These are phyloP conservation scores for Hylyphantes graminicola DNA, from an alignment of 1,140 invertebrate species.

Conservation along the genomic window DNA sequence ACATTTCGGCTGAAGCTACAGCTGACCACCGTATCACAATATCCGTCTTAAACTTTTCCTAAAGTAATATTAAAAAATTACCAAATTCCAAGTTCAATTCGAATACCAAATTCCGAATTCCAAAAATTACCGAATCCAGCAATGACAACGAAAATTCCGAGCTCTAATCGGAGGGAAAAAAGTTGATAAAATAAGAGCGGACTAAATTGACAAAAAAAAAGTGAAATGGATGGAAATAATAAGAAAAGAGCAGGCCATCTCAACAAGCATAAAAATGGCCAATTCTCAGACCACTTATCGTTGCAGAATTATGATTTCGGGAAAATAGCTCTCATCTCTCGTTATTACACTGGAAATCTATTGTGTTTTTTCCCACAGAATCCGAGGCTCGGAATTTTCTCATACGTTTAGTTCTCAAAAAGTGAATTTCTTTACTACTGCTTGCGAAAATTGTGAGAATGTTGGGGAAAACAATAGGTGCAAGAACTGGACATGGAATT, in stretches of 20 bases:
- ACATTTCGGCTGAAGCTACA: too few species aligned
- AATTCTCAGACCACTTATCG: constrained; percentile 16
- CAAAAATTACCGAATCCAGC: not conserved
- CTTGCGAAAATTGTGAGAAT: constrained; percentile 22
- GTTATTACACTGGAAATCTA: constrained; percentile 30
- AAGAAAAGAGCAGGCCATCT: not conserved
- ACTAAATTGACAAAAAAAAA: not conserved
- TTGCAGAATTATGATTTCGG: constrained; percentile 25
- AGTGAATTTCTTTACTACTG: not conserved
- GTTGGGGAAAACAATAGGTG: constrained; percentile 15
- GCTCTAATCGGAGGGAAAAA: not conserved
- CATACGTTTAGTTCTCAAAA: constrained; percentile 24
- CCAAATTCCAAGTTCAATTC: too few species aligned
- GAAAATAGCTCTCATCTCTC: constrained; percentile 37
- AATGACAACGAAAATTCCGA: not conserved
- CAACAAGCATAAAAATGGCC: constrained; percentile 5
- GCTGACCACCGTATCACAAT: too few species aligned
- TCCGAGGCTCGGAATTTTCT: constrained; percentile 28
- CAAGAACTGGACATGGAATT: constrained; percentile 7
- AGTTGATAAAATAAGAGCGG: not conserved
- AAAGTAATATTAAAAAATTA: too few species aligned
- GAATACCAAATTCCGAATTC: not conserved
- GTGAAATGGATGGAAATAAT: not conserved
- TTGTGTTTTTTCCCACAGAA: constrained; percentile 51
- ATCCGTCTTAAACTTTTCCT: too few species aligned